phyloP scores from a whole-genome alignment of 2,888 invertebrate species.

The Chironomus riparius region DNA sequence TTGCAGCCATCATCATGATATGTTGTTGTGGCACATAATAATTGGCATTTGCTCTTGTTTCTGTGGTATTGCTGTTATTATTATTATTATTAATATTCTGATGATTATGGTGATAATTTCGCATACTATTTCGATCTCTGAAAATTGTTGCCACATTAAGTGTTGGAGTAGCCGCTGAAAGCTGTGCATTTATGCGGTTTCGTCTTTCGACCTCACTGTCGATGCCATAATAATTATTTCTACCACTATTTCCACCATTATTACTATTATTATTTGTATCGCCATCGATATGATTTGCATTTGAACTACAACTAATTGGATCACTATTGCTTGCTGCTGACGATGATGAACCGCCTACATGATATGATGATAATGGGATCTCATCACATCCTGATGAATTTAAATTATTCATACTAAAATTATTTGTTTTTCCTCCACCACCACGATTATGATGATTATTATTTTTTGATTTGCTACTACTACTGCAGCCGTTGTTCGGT shows the following conservation, averaged over 20 bases:
- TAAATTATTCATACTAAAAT: constrained; percentile 29
- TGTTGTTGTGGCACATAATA: constrained; percentile 2
- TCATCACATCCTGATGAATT: constrained; percentile 28
- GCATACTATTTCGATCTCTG: constrained; percentile 33
- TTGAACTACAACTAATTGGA: constrained; percentile 20
- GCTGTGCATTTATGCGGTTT: constrained; percentile 40
- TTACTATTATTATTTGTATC: constrained; percentile 29
- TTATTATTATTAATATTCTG: constrained; percentile 28
- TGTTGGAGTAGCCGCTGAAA: constrained; percentile 31
- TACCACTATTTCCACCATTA: constrained; percentile 29
- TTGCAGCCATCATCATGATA: constrained; percentile 17
- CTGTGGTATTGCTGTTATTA: constrained; percentile 16
- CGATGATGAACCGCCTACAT: neutral
- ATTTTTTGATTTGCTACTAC: constrained; percentile 27
- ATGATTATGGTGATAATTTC: constrained; percentile 32
- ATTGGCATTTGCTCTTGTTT: constrained; percentile 30
- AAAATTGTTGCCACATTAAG: constrained; percentile 38
- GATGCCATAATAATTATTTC: constrained; percentile 32
- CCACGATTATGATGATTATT: constrained; percentile 26
- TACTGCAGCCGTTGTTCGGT: neutral
- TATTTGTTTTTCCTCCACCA: constrained; percentile 10
- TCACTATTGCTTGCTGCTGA: constrained; percentile 8
- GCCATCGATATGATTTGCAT: constrained; percentile 23
- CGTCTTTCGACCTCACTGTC: constrained; percentile 40
- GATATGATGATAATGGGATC: neutral